phyloP scores from a whole-genome alignment of 2,888 invertebrate species.

The Aleiodes leptofemur region DNA sequence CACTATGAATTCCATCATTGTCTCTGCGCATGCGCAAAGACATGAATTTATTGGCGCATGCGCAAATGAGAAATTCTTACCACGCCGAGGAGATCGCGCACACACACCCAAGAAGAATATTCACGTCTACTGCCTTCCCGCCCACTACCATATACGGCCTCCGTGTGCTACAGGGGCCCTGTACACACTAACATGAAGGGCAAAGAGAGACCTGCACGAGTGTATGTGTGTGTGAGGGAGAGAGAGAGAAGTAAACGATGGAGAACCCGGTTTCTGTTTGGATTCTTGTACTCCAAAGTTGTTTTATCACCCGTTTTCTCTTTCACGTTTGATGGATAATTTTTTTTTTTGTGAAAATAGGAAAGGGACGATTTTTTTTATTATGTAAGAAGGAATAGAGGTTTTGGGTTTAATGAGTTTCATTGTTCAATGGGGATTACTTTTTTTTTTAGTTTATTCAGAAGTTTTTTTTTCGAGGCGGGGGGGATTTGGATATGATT shows the following conservation, averaged over 20 bases:
- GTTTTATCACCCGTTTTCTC: slow-evolving; percentile 4
- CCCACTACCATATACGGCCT: slow-evolving; percentile 74
- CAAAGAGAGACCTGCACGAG: background rate
- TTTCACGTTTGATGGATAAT: background rate
- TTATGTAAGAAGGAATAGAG: background rate
- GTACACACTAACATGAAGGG: slow-evolving; percentile 19
- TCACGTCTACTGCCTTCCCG: slow-evolving; percentile 62
- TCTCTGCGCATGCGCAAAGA: slow-evolving; percentile 48
- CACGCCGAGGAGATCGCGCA: slow-evolving; percentile 45
- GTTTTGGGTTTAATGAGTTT: too few relatives aligned
- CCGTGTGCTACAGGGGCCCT: slow-evolving; percentile 53
- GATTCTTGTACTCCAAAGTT: background rate
- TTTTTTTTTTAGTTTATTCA: too few relatives aligned
- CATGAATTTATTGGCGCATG: background rate
- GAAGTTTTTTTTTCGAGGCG: too few relatives aligned
- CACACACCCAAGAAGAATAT: slow-evolving; percentile 47
- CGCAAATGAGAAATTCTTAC: slow-evolving; percentile 38
- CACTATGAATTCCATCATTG: background rate
- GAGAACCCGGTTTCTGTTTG: slow-evolving; percentile 21
- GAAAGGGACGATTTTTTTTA: background rate
- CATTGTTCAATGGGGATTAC: too few relatives aligned
- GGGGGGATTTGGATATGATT: too few relatives aligned
- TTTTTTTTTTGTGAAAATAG: background rate
- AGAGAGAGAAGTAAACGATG: background rate
- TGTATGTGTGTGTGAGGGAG: background rate